Evolutionary conservation across 2,888 invertebrate genomes (phyloP), one percentile per base, ranked within the genome.

Genomic region (Pseudanteris insignis): DNA sequence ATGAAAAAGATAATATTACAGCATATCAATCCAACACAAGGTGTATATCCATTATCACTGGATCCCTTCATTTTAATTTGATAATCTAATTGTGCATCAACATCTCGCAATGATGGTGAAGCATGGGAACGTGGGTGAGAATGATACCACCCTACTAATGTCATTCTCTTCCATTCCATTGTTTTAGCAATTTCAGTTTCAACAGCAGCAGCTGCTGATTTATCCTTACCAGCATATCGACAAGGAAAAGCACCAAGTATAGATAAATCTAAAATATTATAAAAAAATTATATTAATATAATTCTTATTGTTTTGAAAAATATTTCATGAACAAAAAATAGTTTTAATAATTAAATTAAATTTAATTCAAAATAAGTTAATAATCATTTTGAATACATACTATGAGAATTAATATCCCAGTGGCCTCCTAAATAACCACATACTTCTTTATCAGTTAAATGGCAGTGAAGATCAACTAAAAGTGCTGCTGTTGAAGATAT

Each of bases 341-440:
- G 6, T 18, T 3, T 6, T 3, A 30, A 13, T 33, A 13, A 12
- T 12, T 12, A 6, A 26, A 26, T 26, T 26, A 26, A n/a, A n/a
- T 6, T 26, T n/a, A n/a, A 26, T 26, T n/a, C 3, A 33, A 33
- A 7, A 12, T 33, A 33, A n/a, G 3, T 18, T 18, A 18, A 18
- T 18, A 6, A 18, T 18, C 18, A n/a, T n/a, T n/a, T n/a, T 18
- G 18, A 24, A 11, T 7, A 37, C 89, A 86, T 86, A 96, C 96
- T 94, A 74, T 96, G 96, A 61, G 88, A 87, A 78, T 92, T 93
- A 44, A 93, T 88, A 81, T 96, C 96, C 96, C 96, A 97, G 53
- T 90, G 89, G 2, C 97, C 96, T 40, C 92, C 96, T 40, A 97
- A 82, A 79, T 96, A 97, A n/a, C 97, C 97, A 73, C 93, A 92